A percentile compares a stretch with the other conserved stretches of the same genome.
Evolutionary conservation across 2,797 vertebrate species (phyloP).

Genomic region (Acipenser ruthenus): DNA sequence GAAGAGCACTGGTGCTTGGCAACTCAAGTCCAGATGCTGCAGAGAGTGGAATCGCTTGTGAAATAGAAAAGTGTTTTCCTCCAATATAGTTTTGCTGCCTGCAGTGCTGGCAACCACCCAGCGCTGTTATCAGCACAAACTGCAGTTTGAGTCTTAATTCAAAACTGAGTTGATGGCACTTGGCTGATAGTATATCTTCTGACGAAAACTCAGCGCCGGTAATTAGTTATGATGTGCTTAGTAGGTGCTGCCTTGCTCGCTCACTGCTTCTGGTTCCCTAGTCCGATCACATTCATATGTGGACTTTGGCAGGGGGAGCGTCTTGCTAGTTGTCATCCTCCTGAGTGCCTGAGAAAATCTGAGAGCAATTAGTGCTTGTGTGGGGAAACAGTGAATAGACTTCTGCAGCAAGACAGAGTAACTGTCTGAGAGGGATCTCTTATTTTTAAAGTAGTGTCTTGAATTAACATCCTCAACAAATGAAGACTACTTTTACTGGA

Average conservation of each 20-base stretch:
- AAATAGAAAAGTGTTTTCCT: conserved; percentile 14
- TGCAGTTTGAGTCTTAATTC: conserved; percentile 5
- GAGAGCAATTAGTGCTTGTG: conserved; percentile 8
- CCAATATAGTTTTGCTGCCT: conserved; percentile 30
- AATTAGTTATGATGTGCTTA: neutral
- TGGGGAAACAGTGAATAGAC: conserved; percentile 15
- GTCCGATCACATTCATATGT: conserved; percentile 54
- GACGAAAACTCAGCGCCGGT: neutral
- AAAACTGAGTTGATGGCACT: conserved; percentile 8
- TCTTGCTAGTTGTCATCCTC: conserved; percentile 22
- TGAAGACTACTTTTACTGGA: conserved; percentile 22
- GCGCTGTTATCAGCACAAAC: conserved; percentile 23
- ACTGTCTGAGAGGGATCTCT: conserved; percentile 33
- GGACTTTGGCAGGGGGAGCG: conserved; percentile 35
- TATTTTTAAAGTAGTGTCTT: conserved; percentile 29
- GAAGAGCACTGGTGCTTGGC: neutral
- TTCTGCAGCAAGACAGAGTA: conserved; percentile 52
- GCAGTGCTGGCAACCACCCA: conserved; percentile 46
- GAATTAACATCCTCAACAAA: conserved; percentile 27
- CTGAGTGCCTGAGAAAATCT: conserved; percentile 2
- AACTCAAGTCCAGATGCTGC: neutral
- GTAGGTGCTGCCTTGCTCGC: neutral
- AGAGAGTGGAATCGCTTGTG: neutral
- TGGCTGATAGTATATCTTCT: conserved; percentile 7
- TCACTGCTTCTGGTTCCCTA: conserved; percentile 14